These are phyloP conservation scores for Sebastolobus alascanus DNA, from an alignment of 2,797 vertebrate species.

Conservation along the genomic window DNA sequence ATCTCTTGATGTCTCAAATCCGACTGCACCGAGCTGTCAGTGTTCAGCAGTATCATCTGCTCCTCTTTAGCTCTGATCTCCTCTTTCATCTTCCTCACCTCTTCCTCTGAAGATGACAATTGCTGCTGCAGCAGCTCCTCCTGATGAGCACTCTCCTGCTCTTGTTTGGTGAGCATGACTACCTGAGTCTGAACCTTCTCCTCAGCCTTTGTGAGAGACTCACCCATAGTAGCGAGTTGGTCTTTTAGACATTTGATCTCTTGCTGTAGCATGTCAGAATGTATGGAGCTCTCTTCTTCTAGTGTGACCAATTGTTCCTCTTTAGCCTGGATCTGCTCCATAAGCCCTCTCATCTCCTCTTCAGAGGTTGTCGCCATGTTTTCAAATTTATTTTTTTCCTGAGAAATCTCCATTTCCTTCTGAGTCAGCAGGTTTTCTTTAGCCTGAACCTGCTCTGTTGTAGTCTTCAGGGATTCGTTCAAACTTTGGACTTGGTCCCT, in stretches of 20 bases:
- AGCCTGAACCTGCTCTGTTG: conserved; percentile 55
- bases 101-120: conserved; percentile 36
- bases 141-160: conserved; percentile 44
- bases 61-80: conserved; percentile 62
- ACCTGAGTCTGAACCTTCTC: conserved; percentile 40
- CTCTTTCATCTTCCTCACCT: conserved; percentile 43
- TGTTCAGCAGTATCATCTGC: conserved; percentile 45
- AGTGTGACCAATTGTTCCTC: conserved; percentile 53
- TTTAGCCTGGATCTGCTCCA: conserved; percentile 49
- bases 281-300: conserved; percentile 24
- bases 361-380: conserved; percentile 50
- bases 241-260: conserved; percentile 54
- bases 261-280: conserved; percentile 50
- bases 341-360: conserved; percentile 64
- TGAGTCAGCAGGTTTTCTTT: conserved; percentile 62
- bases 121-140: conserved; percentile 55
- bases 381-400: conserved; percentile 47
- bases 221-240: conserved; percentile 6
- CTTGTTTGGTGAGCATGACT: conserved; percentile 29
- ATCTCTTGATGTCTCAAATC: conserved; percentile 74
- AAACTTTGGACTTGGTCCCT: conserved; percentile 43
- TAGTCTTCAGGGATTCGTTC: conserved; percentile 40
- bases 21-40: conserved; percentile 25
- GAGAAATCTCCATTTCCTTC: conserved; percentile 59
- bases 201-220: conserved; percentile 52